Base-by-base conservation (phyloP, 2,113 vertebrate species). In the Charadrius vociferus region DNA sequence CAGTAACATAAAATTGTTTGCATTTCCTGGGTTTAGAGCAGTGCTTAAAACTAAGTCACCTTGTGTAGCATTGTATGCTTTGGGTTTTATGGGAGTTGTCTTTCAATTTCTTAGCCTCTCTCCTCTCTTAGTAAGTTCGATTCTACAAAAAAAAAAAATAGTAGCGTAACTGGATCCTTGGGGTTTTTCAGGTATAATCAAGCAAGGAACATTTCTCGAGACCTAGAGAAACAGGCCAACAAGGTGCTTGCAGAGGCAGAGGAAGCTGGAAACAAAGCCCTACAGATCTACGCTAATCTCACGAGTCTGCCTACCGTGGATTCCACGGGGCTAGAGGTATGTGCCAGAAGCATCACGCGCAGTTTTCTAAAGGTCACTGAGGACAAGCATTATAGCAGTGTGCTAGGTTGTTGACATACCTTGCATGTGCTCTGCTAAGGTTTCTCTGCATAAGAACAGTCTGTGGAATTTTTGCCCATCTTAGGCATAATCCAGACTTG, bases 261-360 rank as follows among this genome's bases (percentile, higher is more conserved):
- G 53, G 98, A 99, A 86, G 99, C 99, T 2, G 99, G 99, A 17
- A 98, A 99, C 88, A 99, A 98, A 65, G 99, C 99, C 4, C 91
- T 99, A 83, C 98, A 99, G 97, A 99, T 99, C 92, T 99, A 99
- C 0, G 99, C 99, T 77, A 99, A 99, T 67, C 98, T 99, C 56
- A 98, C 99, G 71, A 98, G 98, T 94, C 96, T 99, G 30, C 98
- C 99, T 2, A 45, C 97, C 0, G 96, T 99, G 43, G 98, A 99
- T 97, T 98, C 99, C 10, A 97, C 96, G 0, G 96, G 98, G 1
- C 97, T 99, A 45, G 99, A 99, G 99, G 99, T 99, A 96, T 3
- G 45, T 61, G 37, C 4, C 4, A 47, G 36, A 73, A 82, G 39
- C 23, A 21, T 47, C 24, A 21, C 5, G 18, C 3, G 2, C 11